These are phyloP conservation scores for Drepanosiphum platanoidis DNA, from an alignment of 2,888 invertebrate species.

Conservation along the genomic window DNA sequence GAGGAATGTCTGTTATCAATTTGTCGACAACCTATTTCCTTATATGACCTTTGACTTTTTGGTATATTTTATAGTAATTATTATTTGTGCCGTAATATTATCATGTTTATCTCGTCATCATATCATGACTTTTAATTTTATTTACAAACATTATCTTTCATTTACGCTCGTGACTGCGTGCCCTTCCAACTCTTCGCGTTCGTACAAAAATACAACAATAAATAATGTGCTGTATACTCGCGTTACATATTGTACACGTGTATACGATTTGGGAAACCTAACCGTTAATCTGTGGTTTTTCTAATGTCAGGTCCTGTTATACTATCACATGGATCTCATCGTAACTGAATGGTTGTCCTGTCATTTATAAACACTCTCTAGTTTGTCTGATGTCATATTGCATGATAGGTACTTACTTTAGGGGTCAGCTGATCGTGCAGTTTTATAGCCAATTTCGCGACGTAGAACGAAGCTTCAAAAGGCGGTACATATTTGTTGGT, in stretches of 20 bases:
- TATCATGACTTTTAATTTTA: constrained; percentile 26
- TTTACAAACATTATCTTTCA: constrained; percentile 12
- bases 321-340: not conserved
- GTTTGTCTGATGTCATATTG: not conserved
- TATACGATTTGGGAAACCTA: not conserved
- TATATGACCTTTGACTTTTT: constrained; percentile 32
- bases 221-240: not conserved
- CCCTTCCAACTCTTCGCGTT: not conserved
- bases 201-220: not conserved
- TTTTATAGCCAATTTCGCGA: constrained; percentile 72
- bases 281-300: constrained; percentile 2
- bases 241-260: not conserved
- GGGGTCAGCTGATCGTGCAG: constrained; percentile 70
- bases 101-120: constrained; percentile 8
- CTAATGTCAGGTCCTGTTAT: not conserved
- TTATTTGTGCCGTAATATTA: not conserved
- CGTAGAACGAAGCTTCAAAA: constrained; percentile 76
- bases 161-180: not conserved
- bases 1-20: no score
- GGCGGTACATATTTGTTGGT: constrained; percentile 70
- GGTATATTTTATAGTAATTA: not conserved
- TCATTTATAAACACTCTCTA: not conserved
- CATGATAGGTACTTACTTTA: constrained; percentile 68
- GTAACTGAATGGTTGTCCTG: not conserved
- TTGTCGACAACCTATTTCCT: no score